phyloP scores from a whole-genome alignment of 2,113 vertebrate genomes.

The Etia nguti region DNA sequence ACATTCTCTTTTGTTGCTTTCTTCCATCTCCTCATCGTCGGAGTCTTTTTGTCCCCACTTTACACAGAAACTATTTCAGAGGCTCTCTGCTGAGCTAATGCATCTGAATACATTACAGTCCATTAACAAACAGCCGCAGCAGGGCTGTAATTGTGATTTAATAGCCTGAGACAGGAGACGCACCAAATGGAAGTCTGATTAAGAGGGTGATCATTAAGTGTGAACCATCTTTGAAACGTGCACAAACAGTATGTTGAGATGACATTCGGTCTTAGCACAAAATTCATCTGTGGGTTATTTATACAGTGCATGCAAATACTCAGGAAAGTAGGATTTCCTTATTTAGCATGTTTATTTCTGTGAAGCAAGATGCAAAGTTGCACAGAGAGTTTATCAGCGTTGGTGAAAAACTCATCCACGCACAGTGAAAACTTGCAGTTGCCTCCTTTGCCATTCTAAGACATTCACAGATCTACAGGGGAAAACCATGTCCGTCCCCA shows the following conservation, averaged over 20 bases:
- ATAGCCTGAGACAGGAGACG: slow-evolving; percentile 18
- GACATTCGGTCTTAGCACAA: background rate
- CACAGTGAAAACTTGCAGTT: background rate
- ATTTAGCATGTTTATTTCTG: background rate
- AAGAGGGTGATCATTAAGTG: slow-evolving; percentile 17
- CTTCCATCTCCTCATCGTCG: background rate
- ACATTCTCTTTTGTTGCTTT: background rate
- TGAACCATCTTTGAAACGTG: background rate
- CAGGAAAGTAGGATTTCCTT: background rate
- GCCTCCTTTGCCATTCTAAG: background rate
- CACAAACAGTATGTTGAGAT: background rate
- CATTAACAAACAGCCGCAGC: slow-evolving; percentile 37
- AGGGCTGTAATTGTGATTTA: slow-evolving; percentile 46
- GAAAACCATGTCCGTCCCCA: background rate
- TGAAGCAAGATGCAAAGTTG: background rate
- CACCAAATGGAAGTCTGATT: slow-evolving; percentile 29
- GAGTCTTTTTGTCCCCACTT: background rate
- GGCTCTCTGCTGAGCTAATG: slow-evolving; percentile 20
- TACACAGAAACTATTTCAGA: background rate
- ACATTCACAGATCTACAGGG: background rate
- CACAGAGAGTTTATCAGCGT: background rate
- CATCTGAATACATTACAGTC: slow-evolving; percentile 11
- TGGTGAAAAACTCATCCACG: background rate
- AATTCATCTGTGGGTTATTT: background rate
- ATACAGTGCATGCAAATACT: background rate